phyloP scores from a whole-genome alignment of 1,140 invertebrate genomes.

The Papilio helenus region DNA sequence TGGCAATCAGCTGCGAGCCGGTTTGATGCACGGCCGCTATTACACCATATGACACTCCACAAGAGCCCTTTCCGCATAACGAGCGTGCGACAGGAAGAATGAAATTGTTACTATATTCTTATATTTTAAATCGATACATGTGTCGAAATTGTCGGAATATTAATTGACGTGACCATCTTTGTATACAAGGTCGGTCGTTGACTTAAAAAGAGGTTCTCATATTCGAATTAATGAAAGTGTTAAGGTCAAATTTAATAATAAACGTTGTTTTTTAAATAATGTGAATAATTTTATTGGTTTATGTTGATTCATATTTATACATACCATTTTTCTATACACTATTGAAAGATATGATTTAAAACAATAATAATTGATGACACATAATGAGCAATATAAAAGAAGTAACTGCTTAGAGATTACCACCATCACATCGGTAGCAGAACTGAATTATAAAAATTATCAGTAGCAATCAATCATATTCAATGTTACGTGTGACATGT shows the following conservation, averaged over 20 bases:
- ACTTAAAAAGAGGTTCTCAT: slow-evolving; percentile 2
- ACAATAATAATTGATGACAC: neutral
- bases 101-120: neutral
- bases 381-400: neutral
- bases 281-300: slow-evolving; percentile 10
- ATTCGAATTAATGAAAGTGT: slow-evolving; percentile 19
- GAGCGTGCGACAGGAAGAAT: slow-evolving; percentile 26
- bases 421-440: neutral
- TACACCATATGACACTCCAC: slow-evolving; percentile 6
- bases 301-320: neutral
- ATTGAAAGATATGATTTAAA: neutral
- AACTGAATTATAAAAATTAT: neutral
- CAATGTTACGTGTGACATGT: slow-evolving; percentile 11
- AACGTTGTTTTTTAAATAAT: neutral
- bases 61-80: slow-evolving; percentile 30
- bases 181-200: slow-evolving; percentile 28
- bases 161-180: slow-evolving; percentile 30
- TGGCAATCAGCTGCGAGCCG: slow-evolving; percentile 32
- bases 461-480: neutral
- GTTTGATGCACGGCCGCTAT: slow-evolving; percentile 24
- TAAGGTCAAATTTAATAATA: neutral
- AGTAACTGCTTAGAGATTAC: neutral
- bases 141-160: neutral
- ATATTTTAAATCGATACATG: neutral
- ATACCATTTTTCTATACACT: no score